Evolutionary conservation across 2,797 vertebrate genomes (phyloP).

Genomic region (Numenius phaeopus): DNA sequence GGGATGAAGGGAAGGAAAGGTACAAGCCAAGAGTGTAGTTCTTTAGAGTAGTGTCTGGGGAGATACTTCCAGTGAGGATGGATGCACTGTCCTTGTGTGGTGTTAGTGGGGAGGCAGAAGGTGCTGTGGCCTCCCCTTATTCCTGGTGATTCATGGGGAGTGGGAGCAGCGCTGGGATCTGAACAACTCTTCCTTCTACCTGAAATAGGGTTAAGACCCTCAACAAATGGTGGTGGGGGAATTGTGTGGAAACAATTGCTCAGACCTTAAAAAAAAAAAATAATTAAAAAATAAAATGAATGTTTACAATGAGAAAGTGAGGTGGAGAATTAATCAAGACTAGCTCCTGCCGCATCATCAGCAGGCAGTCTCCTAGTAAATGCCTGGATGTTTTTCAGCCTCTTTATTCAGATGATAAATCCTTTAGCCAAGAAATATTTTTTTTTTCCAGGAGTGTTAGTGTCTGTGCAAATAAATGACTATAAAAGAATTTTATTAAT

Average conservation of each 20-base stretch:
- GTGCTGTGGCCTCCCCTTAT: not conserved
- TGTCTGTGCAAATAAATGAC: slow-evolving; percentile 28
- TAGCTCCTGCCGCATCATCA: not conserved
- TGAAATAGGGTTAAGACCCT: not conserved
- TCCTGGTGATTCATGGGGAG: rapidly evolving
- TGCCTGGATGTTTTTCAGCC: not conserved
- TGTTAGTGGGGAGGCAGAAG: not conserved
- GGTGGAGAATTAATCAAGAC: not conserved
- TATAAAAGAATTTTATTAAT: slow-evolving; percentile 7
- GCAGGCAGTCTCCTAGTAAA: not conserved
- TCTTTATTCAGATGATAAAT: slow-evolving; percentile 12
- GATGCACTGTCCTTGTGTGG: rapidly evolving
- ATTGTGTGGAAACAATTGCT: not conserved
- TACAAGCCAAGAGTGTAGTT: rapidly evolving
- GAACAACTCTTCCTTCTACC: not conserved
- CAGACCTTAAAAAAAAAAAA: not conserved
- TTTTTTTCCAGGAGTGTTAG: not conserved
- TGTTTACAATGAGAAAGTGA: not conserved
- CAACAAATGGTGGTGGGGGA: not conserved
- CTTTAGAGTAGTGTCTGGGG: rapidly evolving
- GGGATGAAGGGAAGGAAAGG: not conserved
- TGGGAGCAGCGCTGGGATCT: not conserved
- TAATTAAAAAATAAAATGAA: not conserved
- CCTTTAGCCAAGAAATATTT: not conserved
- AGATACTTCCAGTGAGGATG: not conserved